Evolutionary conservation across 2,888 invertebrate species (phyloP).

Genomic region (Eupithecia centaureata): DNA sequence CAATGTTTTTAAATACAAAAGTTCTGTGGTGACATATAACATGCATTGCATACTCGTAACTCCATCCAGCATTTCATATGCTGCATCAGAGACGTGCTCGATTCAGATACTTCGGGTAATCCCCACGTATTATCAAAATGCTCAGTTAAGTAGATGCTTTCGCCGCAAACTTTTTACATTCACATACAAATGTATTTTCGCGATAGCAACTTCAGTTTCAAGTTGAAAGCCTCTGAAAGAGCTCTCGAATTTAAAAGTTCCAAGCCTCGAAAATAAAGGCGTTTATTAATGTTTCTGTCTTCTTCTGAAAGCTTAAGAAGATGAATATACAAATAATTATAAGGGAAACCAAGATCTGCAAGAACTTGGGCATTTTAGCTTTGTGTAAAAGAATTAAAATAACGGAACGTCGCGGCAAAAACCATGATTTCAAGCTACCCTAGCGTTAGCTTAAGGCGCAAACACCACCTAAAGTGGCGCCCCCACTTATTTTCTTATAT

Average conservation of each 20-base stretch:
- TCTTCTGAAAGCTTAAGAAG: neutral
- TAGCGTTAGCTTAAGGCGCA: too few species aligned
- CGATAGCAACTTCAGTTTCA: conserved; percentile 25
- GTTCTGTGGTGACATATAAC: too few species aligned
- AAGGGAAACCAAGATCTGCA: neutral
- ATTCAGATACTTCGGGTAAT: conserved; percentile 25
- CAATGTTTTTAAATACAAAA: too few species aligned
- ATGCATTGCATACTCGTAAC: neutral
- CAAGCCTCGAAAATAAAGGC: neutral
- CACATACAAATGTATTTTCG: conserved; percentile 26
- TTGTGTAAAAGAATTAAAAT: conserved; percentile 14
- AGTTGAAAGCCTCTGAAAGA: conserved; percentile 22
- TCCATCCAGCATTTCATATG: neutral
- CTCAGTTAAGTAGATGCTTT: conserved; percentile 32
- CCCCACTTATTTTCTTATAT: too few species aligned
- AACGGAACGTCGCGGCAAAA: conserved; percentile 12
- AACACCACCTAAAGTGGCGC: too few species aligned
- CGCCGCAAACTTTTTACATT: conserved; percentile 31
- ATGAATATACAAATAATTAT: neutral
- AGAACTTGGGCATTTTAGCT: conserved; percentile 6
- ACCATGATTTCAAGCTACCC: conserved; percentile 11
- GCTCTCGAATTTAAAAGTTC: conserved; percentile 19
- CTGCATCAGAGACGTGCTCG: conserved; percentile 11
- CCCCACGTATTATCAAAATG: conserved; percentile 28
- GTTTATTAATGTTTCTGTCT: conserved; percentile 1